Conservation (phyloP, 2,797 vertebrate genomes). For the Perodicticus potto region DNA sequence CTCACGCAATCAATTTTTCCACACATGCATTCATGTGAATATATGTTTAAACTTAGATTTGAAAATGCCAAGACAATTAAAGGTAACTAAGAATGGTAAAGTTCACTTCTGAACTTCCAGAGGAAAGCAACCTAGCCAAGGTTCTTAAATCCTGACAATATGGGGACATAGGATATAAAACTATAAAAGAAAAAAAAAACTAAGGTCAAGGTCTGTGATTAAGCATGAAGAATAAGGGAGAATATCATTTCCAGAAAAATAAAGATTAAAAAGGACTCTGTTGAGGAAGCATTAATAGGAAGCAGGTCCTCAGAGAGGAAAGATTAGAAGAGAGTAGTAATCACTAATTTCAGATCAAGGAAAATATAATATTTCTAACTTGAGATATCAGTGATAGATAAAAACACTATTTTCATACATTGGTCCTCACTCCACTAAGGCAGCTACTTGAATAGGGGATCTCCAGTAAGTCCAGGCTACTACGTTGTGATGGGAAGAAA, state of each 20-base stretch:
- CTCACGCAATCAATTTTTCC: background rate
- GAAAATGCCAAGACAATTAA: constrained; percentile 61
- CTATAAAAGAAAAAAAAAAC: constrained; percentile 57
- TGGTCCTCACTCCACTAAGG: constrained; percentile 75
- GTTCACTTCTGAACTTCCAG: constrained; percentile 50
- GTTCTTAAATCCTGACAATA: constrained; percentile 61
- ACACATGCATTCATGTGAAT: background rate
- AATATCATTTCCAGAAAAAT: constrained; percentile 46
- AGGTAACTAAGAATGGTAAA: constrained; percentile 60
- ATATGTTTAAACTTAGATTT: constrained; percentile 57
- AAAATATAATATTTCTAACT: constrained; percentile 54
- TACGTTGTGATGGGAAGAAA: constrained; percentile 65
- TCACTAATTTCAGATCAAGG: constrained; percentile 63
- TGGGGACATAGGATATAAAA: constrained; percentile 45
- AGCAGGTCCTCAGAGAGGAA: constrained; percentile 62
- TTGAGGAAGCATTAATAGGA: constrained; percentile 76
- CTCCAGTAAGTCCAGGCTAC: constrained; percentile 66
- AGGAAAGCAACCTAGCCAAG: constrained; percentile 56
- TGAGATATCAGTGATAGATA: constrained; percentile 52
- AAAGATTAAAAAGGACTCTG: constrained; percentile 66
- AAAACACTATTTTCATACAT: constrained; percentile 66
- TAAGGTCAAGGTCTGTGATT: constrained; percentile 42
- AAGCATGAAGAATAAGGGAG: constrained; percentile 46
- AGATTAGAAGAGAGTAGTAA: constrained; percentile 20
- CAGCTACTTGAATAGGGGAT: constrained; percentile 71